These are phyloP conservation scores for human (Homo sapiens) DNA, from an alignment of 2,113 vertebrate genomes.

Conservation along the genomic window DNA sequence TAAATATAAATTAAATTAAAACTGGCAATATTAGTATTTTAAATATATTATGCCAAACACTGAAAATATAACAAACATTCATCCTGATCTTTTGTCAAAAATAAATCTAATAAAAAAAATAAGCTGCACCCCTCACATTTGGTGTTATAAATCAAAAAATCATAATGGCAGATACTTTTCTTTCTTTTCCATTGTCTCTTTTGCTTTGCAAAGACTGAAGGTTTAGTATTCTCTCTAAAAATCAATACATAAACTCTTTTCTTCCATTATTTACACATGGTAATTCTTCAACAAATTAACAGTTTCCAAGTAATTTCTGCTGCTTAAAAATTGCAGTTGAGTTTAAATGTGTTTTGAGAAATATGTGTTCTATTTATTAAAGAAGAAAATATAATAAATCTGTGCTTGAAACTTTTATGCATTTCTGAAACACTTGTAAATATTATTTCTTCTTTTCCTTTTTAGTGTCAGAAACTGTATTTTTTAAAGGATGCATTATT, in stretches of 20 bases:
- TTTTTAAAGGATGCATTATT: neutral
- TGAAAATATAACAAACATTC: neutral
- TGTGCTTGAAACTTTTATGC: neutral
- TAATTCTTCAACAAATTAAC: neutral
- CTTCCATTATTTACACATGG: neutral
- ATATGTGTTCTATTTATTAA: neutral
- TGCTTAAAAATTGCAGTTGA: neutral
- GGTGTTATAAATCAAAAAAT: neutral
- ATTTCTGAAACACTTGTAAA: slow-evolving; percentile 38
- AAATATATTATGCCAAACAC: neutral
- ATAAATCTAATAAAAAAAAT: neutral
- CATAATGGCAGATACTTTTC: neutral
- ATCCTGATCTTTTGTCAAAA: neutral
- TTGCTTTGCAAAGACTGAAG: neutral
- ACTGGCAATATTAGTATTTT: neutral
- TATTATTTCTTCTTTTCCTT: slow-evolving; percentile 32
- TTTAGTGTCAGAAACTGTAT: neutral
- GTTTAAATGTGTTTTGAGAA: neutral
- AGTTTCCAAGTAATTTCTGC: neutral
- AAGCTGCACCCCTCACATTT: neutral
- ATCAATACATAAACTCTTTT: neutral
- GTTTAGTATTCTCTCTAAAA: neutral
- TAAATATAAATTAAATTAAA: slow-evolving; percentile 2
- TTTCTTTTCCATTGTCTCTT: neutral
- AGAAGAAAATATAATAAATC: neutral